Percentiles rank a stretch among this genome's conserved stretches.
These are phyloP conservation scores for Phenganax stokvisi DNA, from an alignment of 92 coral and sea anemone species.

Conservation along the genomic window DNA sequence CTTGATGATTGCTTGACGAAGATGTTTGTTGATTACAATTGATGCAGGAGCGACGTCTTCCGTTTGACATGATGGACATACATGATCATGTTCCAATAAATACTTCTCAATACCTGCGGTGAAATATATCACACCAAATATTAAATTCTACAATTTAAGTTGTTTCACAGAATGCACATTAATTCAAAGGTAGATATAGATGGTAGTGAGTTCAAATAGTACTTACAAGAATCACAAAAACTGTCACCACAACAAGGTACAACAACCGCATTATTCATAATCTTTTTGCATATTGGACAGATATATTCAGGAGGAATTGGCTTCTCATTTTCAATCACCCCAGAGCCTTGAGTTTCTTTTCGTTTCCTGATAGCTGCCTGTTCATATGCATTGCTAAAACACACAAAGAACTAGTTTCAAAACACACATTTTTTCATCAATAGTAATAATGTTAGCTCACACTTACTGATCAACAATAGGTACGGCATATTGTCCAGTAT, in stretches of 20 bases:
- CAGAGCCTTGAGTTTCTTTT: background rate
- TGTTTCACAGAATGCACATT: background rate
- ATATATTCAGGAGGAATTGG: constrained; percentile 70
- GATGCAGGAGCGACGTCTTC: constrained; percentile 89
- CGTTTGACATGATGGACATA: constrained; percentile 86
- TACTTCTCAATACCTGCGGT: constrained; percentile 73
- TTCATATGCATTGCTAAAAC: constrained; percentile 22
- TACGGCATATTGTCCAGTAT: constrained; percentile 36
- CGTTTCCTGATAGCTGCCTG: constrained; percentile 34
- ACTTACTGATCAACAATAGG: constrained; percentile 40
- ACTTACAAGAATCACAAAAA: constrained; percentile 98
- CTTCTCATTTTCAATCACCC: constrained; percentile 6
- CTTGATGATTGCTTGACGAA: constrained; percentile 54
- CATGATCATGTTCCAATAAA: constrained; percentile 83
- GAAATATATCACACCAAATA: background rate
- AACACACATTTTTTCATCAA: background rate
- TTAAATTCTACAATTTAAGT: background rate
- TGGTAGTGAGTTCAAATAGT: background rate
- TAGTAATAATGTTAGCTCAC: background rate
- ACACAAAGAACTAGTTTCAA: background rate
- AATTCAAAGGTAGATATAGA: background rate
- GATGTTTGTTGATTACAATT: constrained; percentile 85
- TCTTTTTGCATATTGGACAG: constrained; percentile 81
- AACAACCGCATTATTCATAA: constrained; percentile 88
- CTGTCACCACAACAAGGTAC: constrained; percentile 98